A percentile compares a stretch with the other conserved stretches of the same genome.
phyloP scores from a whole-genome alignment of 2,797 vertebrate genomes.

The Sebastes vulpes region DNA sequence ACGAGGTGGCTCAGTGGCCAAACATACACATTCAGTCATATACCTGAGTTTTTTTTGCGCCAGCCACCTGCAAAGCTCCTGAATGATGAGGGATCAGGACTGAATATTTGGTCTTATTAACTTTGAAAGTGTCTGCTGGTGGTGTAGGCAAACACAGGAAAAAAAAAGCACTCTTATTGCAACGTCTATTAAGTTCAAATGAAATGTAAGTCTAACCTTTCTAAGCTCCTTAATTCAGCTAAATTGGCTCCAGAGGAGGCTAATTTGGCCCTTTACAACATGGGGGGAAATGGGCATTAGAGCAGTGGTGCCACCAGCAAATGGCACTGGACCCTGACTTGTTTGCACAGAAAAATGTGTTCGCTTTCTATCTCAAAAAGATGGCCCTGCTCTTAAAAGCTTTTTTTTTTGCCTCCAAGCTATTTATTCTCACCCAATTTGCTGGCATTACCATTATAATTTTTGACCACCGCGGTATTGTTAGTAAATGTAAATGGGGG shows the following conservation, averaged over 20 bases:
- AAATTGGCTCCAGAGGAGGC: constrained; percentile 75
- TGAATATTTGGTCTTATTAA: constrained; percentile 59
- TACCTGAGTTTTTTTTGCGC: constrained; percentile 40
- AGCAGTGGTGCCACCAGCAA: constrained; percentile 63
- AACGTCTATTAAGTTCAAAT: constrained; percentile 64
- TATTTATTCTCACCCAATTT: constrained; percentile 55
- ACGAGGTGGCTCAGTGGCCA: constrained; percentile 75
- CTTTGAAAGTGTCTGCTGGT: constrained; percentile 52
- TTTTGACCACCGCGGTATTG: constrained; percentile 67
- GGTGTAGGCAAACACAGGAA: constrained; percentile 53
- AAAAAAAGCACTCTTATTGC: constrained; percentile 37
- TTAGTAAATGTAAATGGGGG: constrained; percentile 75
- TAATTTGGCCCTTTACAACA: constrained; percentile 74
- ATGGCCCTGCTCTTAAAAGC: constrained; percentile 22
- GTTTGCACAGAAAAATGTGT: constrained; percentile 64
- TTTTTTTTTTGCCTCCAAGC: constrained; percentile 7
- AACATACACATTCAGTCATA: constrained; percentile 67
- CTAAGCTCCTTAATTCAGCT: constrained; percentile 68
- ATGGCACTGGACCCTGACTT: constrained; percentile 59
- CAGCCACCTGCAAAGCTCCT: constrained; percentile 42
- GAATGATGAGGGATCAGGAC: constrained; percentile 40
- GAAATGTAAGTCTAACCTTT: constrained; percentile 78
- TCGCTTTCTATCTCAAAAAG: constrained; percentile 29
- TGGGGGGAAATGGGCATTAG: constrained; percentile 54
- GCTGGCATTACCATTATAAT: constrained; percentile 62